These are phyloP conservation scores for Orchestia grillus DNA, from an alignment of 1,140 invertebrate species.

Conservation along the genomic window DNA sequence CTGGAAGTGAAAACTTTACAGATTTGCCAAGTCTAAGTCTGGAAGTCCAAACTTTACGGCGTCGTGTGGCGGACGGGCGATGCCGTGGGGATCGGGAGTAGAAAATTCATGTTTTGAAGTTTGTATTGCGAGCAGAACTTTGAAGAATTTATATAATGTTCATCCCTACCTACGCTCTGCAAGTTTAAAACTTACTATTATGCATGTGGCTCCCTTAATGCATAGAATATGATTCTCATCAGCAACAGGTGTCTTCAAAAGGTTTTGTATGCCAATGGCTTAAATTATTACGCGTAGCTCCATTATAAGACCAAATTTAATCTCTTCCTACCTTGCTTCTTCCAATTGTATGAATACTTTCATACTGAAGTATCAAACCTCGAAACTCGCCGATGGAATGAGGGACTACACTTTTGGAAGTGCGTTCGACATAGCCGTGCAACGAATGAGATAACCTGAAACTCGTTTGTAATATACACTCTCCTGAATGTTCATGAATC, in stretches of 20 bases:
- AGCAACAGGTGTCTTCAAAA: too few relatives aligned
- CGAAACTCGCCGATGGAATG: too few relatives aligned
- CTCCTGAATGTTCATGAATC: neutral
- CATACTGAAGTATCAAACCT: too few relatives aligned
- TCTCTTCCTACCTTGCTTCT: too few relatives aligned
- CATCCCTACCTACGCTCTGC: neutral
- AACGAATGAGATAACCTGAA: neutral
- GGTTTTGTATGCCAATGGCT: neutral
- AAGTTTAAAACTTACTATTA: neutral
- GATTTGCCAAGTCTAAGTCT: neutral
- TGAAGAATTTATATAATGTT: neutral
- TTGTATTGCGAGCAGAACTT: neutral
- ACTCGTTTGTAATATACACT: neutral
- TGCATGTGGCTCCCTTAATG: neutral
- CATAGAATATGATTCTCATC: neutral
- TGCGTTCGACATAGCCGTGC: neutral
- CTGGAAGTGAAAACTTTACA: neutral
- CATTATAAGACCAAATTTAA: too few relatives aligned
- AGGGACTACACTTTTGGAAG: too few relatives aligned
- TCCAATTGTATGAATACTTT: too few relatives aligned
- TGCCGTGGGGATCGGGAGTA: neutral
- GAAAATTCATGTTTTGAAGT: neutral
- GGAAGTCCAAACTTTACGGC: too few relatives aligned
- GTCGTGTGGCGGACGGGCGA: neutral
- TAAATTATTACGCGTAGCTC: neutral